phyloP scores from a whole-genome alignment of 2,113 vertebrate genomes.

The Vulpes ferrilata region DNA sequence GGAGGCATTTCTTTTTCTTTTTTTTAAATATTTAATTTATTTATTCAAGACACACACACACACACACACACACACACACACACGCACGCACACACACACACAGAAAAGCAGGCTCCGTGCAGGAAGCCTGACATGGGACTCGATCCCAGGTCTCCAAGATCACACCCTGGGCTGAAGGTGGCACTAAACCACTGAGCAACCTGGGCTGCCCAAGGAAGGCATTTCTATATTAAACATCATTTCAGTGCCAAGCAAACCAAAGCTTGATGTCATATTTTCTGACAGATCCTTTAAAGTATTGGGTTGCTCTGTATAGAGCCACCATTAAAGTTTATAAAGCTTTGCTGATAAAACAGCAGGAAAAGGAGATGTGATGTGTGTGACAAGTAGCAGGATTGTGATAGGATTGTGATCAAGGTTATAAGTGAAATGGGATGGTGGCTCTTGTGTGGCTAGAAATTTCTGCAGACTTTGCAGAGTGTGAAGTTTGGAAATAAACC shows the following conservation, averaged over 20 bases:
- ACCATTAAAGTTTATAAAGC: neutral
- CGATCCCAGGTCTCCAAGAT: no score
- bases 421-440: neutral
- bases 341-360: neutral
- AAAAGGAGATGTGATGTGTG: neutral
- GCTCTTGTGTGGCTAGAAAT: fast-evolving
- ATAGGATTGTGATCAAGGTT: neutral
- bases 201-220: neutral
- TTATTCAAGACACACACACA: no score
- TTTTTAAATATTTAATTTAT: no score
- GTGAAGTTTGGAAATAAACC: neutral
- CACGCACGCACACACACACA: no score
- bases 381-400: neutral
- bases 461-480: neutral
- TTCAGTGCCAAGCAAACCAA: neutral
- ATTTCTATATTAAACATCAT: neutral
- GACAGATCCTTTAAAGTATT: neutral
- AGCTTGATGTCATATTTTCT: neutral
- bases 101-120: no score
- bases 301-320: neutral
- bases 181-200: no score
- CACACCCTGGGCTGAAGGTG: no score
- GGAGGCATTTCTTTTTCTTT: no score
- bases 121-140: no score
- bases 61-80: no score